phyloP scores from a whole-genome alignment of 2,113 vertebrate species.

The Ictidomys tridecemlineatus region DNA sequence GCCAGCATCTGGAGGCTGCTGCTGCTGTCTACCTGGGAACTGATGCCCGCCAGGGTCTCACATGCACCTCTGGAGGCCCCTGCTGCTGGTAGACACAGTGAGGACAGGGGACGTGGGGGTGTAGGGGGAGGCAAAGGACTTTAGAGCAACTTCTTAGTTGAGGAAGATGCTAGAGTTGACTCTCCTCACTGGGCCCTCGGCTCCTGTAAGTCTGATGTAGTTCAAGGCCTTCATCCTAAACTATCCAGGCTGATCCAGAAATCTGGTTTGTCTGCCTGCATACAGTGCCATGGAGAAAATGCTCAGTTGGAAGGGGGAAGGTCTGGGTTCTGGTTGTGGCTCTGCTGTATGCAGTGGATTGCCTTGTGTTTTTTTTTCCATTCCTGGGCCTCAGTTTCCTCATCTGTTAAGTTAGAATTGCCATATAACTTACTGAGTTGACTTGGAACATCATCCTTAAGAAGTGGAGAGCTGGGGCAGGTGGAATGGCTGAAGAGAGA shows the following conservation, averaged over 20 bases:
- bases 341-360: not conserved
- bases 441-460: not conserved
- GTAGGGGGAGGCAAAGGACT: not conserved
- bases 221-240: slow-evolving; percentile 8
- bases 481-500: not conserved
- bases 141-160: not conserved
- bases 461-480: too few species aligned
- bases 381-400: not conserved
- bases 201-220: not conserved
- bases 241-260: not conserved
- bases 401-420: not conserved
- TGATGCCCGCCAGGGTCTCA: not conserved
- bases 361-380: not conserved
- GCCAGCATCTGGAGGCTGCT: not conserved
- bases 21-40: not conserved
- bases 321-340: not conserved
- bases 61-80: not conserved
- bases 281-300: not conserved
- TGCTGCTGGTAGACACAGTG: not conserved
- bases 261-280: not conserved
- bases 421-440: not conserved
- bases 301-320: not conserved
- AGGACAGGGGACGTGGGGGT: not conserved
- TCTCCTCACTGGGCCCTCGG: not conserved
- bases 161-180: not conserved